Evolutionary conservation across 1,140 invertebrate genomes (phyloP).

Genomic region (Daktulosphaira vitifoliae): DNA sequence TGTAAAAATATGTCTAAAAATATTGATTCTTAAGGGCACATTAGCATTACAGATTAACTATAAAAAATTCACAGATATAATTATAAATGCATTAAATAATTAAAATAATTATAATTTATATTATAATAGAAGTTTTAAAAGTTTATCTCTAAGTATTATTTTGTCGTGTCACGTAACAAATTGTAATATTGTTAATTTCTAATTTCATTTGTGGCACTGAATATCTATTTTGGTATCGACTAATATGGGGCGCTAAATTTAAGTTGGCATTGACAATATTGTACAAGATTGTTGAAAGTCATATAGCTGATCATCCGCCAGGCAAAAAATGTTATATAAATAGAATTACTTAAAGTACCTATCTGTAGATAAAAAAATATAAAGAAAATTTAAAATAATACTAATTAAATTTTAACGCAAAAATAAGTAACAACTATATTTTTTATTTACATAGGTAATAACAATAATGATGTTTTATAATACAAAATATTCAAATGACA

Average conservation of each 20-base stretch:
- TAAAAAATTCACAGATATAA: too few species aligned
- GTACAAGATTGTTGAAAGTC: background rate
- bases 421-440: slow-evolving; percentile 1
- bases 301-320: background rate
- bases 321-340: slow-evolving; percentile 16
- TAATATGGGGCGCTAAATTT: slow-evolving; percentile 15
- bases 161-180: too few species aligned
- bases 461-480: slow-evolving; percentile 18
- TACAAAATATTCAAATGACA: background rate
- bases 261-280: slow-evolving; percentile 28
- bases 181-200: too few species aligned
- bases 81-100: too few species aligned
- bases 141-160: too few species aligned
- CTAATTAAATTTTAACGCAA: too few species aligned
- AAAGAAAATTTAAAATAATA: background rate
- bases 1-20: too few species aligned
- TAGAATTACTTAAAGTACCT: slow-evolving; percentile 3
- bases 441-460: slow-evolving; percentile 30
- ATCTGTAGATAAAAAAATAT: background rate
- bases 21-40: too few species aligned
- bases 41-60: too few species aligned
- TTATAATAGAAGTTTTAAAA: too few species aligned
- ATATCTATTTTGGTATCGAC: slow-evolving; percentile 1
- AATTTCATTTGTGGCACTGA: too few species aligned
- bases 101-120: too few species aligned